Percentiles rank a stretch among this genome's conserved stretches.
Evolutionary conservation across 2,888 invertebrate genomes (phyloP).

Genomic region (Caradrina clavipalpis): DNA sequence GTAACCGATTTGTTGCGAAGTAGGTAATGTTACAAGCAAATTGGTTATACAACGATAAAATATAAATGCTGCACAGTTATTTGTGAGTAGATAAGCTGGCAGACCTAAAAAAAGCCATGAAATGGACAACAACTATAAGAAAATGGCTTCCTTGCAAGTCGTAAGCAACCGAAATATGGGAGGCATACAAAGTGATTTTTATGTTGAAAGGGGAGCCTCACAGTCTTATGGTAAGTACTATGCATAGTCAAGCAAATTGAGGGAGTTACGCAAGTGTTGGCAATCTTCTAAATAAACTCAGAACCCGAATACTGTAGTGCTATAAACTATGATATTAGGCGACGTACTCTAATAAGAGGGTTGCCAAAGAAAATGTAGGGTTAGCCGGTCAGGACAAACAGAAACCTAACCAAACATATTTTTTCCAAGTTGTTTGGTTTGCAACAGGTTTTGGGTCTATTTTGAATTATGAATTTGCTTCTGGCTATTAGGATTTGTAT

Average conservation of each 20-base stretch:
- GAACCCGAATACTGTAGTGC: slow-evolving; percentile 27
- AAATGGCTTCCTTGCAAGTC: slow-evolving; percentile 27
- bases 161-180: slow-evolving; percentile 41
- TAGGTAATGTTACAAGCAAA: background rate
- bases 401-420: slow-evolving; percentile 53
- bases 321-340: slow-evolving; percentile 38
- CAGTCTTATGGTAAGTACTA: slow-evolving; percentile 48
- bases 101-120: slow-evolving; percentile 21
- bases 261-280: slow-evolving; percentile 48
- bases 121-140: slow-evolving; percentile 15
- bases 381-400: slow-evolving; percentile 36
- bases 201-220: slow-evolving; percentile 46
- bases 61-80: slow-evolving; percentile 16
- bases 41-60: background rate
- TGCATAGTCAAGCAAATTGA: slow-evolving; percentile 40
- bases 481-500: slow-evolving; percentile 18
- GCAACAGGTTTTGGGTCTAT: slow-evolving; percentile 46
- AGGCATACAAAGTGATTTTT: slow-evolving; percentile 56
- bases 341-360: slow-evolving; percentile 39
- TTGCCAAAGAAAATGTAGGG: slow-evolving; percentile 34
- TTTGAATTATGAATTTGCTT: slow-evolving; percentile 47
- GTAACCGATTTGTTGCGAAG: background rate
- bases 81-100: slow-evolving; percentile 20
- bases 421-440: slow-evolving; percentile 50
- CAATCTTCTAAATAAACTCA: slow-evolving; percentile 52